Evolutionary conservation across 1,140 invertebrate species (phyloP).

Genomic region (Gryllus bimaculatus): DNA sequence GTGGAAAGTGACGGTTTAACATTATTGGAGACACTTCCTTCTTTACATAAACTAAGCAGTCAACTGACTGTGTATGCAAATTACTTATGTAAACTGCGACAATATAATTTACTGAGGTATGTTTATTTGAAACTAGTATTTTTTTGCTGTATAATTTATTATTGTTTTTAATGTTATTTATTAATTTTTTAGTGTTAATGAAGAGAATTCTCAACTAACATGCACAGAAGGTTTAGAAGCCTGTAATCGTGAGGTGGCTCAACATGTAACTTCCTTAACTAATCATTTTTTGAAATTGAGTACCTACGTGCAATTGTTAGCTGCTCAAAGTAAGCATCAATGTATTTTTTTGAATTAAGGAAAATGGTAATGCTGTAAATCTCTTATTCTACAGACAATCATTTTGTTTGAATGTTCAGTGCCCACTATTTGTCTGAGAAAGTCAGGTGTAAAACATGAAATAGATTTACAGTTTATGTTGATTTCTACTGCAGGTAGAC

Average conservation of each 20-base stretch:
- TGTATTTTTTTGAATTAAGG: no score
- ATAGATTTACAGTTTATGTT: not conserved
- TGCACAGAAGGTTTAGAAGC: constrained; percentile 7
- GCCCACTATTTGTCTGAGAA: not conserved
- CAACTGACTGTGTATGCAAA: constrained; percentile 20
- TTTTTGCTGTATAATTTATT: not conserved
- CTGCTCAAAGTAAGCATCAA: constrained; percentile 16
- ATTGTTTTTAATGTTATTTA: not conserved
- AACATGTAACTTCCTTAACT: not conserved
- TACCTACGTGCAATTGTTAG: constrained; percentile 17
- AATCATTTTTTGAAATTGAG: constrained; percentile 14
- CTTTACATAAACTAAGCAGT: constrained; percentile 21
- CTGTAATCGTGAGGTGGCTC: constrained; percentile 7
- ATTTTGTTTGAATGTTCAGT: not conserved
- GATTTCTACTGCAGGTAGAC: not conserved
- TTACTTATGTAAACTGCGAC: constrained; percentile 18
- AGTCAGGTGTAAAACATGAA: no score
- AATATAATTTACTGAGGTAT: constrained; percentile 20
- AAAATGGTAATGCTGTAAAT: no score
- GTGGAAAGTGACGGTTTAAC: constrained; percentile 14
- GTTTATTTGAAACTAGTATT: not conserved
- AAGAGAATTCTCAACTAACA: constrained; percentile 11
- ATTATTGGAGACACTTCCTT: constrained; percentile 21
- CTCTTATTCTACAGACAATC: no score
- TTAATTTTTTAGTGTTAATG: constrained; percentile 9